Evolutionary conservation across 2,113 vertebrate genomes (phyloP).

Genomic region (Protomyctophum bolini): DNA sequence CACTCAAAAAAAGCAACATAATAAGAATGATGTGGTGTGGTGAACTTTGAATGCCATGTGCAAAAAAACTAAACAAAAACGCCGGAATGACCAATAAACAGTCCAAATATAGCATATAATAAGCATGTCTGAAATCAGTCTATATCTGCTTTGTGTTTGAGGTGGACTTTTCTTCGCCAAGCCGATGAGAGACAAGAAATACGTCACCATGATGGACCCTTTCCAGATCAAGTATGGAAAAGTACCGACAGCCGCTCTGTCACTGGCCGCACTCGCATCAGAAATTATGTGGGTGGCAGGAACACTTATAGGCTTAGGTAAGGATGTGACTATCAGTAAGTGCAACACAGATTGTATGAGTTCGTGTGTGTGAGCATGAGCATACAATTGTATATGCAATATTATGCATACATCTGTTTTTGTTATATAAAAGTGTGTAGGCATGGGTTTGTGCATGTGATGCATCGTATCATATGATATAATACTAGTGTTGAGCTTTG

Average conservation of each 20-base stretch:
- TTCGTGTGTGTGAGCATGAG: too few relatives aligned
- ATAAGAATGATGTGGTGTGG: too few relatives aligned
- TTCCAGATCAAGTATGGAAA: conserved; percentile 73
- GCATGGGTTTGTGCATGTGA: conserved; percentile 3
- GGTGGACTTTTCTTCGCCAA: conserved; percentile 72
- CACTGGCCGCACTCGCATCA: conserved; percentile 53
- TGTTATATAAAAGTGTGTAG: background rate
- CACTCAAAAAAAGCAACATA: too few relatives aligned
- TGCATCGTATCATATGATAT: conserved; percentile 1
- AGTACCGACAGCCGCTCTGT: conserved; percentile 53
- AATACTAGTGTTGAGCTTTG: conserved; percentile 26
- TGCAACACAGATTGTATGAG: background rate
- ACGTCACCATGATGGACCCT: conserved; percentile 73
- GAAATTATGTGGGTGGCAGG: conserved; percentile 86
- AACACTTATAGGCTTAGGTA: conserved; percentile 83
- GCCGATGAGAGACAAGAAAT: conserved; percentile 69
- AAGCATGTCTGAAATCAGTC: background rate
- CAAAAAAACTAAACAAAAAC: too few relatives aligned
- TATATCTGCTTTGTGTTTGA: background rate
- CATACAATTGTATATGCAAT: background rate
- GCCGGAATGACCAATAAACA: too few relatives aligned
- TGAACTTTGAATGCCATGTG: too few relatives aligned
- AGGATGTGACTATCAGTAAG: conserved; percentile 33
- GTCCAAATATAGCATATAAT: too few relatives aligned
- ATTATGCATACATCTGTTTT: background rate